phyloP scores from a whole-genome alignment of 2,888 invertebrate genomes.

The Trichogramma dendrolimi region DNA sequence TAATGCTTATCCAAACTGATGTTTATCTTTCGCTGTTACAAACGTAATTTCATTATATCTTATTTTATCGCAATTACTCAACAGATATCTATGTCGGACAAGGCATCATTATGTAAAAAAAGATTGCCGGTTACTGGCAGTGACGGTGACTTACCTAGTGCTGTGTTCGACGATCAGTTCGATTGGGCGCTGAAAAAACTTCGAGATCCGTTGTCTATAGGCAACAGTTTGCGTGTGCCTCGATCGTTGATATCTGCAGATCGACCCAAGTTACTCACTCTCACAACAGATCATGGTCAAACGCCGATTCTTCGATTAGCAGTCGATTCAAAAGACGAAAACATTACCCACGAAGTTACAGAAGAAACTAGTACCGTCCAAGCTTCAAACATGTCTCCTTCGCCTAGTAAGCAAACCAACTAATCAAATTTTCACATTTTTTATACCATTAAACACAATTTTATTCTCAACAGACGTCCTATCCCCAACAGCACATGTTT shows the following conservation, averaged over 20 bases:
- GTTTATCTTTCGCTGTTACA: no score
- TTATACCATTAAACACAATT: no score
- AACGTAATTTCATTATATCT: no score
- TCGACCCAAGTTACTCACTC: constrained; percentile 38
- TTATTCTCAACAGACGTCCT: neutral
- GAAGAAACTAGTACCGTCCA: neutral
- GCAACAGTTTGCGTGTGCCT: constrained; percentile 30
- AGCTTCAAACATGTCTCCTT: no score
- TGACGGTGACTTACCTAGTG: constrained; percentile 57
- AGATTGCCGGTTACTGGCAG: constrained; percentile 54
- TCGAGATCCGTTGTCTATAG: constrained; percentile 38
- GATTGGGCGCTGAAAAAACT: constrained; percentile 56
- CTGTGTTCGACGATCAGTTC: constrained; percentile 55
- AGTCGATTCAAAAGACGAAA: constrained; percentile 27
- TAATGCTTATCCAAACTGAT: no score
- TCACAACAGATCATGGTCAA: constrained; percentile 37
- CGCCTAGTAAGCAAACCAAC: no score
- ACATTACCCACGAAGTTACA: constrained; percentile 1
- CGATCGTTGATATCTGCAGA: constrained; percentile 32
- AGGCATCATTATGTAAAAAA: constrained; percentile 36
- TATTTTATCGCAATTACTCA: constrained; percentile 37
- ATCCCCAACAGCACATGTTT: neutral
- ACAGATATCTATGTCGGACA: constrained; percentile 35
- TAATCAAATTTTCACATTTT: no score
- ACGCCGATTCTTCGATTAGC: constrained; percentile 37